Evolutionary conservation across 2,113 vertebrate genomes (phyloP).

Genomic region (Phalacrocorax aristotelis): DNA sequence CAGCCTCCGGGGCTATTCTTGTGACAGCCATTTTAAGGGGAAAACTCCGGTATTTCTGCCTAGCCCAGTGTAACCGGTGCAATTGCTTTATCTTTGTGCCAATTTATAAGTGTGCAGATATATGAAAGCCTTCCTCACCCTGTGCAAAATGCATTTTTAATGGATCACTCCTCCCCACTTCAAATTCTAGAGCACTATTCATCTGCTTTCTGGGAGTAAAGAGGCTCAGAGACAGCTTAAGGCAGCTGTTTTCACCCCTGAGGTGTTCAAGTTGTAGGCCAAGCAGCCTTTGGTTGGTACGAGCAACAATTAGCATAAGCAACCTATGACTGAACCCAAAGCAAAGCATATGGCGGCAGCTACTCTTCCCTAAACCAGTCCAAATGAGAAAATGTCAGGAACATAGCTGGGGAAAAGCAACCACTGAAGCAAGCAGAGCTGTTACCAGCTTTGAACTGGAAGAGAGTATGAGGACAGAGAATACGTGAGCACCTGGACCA

Average conservation of each 20-base stretch:
- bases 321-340: background rate
- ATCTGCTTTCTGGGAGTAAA: background rate
- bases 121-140: background rate
- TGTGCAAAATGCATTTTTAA: background rate
- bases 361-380: background rate
- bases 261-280: background rate
- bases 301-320: background rate
- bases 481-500: background rate
- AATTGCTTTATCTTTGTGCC: background rate
- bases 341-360: fast-evolving
- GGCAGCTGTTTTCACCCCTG: background rate
- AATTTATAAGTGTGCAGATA: background rate
- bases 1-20: background rate
- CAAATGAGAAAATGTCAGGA: background rate
- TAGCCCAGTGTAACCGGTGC: background rate
- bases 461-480: background rate
- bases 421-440: background rate
- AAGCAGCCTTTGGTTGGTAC: background rate
- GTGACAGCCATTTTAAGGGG: background rate
- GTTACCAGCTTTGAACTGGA: background rate
- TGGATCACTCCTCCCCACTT: background rate
- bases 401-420: background rate
- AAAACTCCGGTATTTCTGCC: background rate
- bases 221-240: background rate
- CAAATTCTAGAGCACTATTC: background rate